Percentiles rank a stretch among this genome's conserved stretches.
These are phyloP conservation scores for Numenius phaeopus DNA, from an alignment of 2,797 vertebrate genomes.

Conservation along the genomic window DNA sequence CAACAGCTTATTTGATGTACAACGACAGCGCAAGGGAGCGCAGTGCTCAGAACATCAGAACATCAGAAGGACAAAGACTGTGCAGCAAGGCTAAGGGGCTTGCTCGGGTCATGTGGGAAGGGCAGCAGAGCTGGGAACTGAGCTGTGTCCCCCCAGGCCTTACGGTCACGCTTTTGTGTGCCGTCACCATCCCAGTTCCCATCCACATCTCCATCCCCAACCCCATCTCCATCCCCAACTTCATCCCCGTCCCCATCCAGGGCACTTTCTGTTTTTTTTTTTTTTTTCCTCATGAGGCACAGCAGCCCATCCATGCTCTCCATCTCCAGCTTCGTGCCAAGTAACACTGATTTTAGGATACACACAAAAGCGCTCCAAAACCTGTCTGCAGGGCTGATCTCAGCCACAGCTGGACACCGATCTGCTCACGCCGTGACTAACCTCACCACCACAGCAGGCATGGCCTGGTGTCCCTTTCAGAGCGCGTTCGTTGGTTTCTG, in stretches of 20 bases:
- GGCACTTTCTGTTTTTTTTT: background rate
- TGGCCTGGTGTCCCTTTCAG: background rate
- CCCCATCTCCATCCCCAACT: no score
- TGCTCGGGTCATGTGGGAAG: background rate
- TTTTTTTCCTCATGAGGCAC: background rate
- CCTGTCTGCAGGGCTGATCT: background rate
- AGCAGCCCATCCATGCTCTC: background rate
- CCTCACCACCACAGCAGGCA: background rate
- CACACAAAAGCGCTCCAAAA: background rate
- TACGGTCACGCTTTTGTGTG: background rate
- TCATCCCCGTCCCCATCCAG: no score
- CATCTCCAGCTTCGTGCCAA: background rate
- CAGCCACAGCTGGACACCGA: background rate
- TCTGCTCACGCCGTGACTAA: background rate
- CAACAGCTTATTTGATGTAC: background rate
- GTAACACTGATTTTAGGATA: background rate
- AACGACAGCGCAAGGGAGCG: background rate
- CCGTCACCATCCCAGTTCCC: background rate
- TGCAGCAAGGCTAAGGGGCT: background rate
- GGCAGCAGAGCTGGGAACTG: background rate
- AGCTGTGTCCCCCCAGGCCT: background rate
- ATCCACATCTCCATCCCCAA: no score
- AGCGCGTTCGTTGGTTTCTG: background rate
- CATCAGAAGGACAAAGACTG: background rate
- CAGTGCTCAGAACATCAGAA: background rate